Evolutionary conservation across 2,113 vertebrate species (phyloP).

Genomic region (Xenus cinereus): DNA sequence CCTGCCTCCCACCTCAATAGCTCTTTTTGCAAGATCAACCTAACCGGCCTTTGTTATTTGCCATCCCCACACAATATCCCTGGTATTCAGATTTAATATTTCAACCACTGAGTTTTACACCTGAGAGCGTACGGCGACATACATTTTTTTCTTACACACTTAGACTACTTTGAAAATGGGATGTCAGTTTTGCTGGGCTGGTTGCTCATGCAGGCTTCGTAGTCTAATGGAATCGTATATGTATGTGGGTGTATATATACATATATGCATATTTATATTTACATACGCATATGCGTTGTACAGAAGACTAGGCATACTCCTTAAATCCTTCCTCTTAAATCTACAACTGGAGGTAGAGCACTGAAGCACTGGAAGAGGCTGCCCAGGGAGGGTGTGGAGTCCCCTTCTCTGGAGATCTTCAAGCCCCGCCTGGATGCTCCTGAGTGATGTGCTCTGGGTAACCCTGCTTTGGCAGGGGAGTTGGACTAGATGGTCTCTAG

Average conservation of each 20-base stretch:
- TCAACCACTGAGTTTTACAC: background rate
- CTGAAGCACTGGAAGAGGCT: too few species aligned
- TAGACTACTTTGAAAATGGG: background rate
- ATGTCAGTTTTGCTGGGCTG: background rate
- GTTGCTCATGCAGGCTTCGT: background rate
- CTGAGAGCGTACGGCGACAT: background rate
- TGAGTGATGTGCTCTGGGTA: too few species aligned
- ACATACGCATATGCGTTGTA: background rate
- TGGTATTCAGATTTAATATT: background rate
- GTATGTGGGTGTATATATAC: too few species aligned
- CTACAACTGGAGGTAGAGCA: background rate
- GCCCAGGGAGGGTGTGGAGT: too few species aligned
- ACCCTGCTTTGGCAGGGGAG: too few species aligned
- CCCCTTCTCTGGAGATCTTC: too few species aligned
- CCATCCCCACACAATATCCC: background rate
- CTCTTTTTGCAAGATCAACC: background rate
- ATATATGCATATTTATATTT: background rate
- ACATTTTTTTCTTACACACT: background rate
- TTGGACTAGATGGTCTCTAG: too few species aligned
- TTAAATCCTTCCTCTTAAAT: background rate
- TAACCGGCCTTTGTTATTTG: background rate
- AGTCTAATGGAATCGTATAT: background rate
- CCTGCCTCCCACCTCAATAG: rapidly evolving
- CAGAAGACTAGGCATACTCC: background rate
- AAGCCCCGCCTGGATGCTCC: too few species aligned